Conservation (phyloP, 2,888 invertebrate species). For the Pseudanteris insignis region DNA sequence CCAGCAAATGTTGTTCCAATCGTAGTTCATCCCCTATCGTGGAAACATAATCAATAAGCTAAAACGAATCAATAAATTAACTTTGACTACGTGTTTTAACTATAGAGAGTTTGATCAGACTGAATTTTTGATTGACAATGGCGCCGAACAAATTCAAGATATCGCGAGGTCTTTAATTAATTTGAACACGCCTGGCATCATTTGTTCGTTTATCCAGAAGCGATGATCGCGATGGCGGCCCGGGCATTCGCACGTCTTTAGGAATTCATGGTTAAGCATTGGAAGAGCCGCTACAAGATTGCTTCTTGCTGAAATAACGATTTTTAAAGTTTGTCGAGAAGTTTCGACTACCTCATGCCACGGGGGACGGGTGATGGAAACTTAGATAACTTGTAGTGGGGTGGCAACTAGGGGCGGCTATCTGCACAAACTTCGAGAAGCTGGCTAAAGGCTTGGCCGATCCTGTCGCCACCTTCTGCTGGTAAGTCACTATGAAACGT, state of each 20-base stretch:
- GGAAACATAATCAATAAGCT: too few relatives aligned
- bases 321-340: slow-evolving; percentile 62
- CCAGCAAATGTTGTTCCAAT: too few relatives aligned
- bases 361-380: slow-evolving; percentile 48
- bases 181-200: slow-evolving; percentile 3
- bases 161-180: slow-evolving; percentile 8
- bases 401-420: slow-evolving; percentile 36
- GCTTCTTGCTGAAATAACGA: slow-evolving; percentile 58
- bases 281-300: slow-evolving; percentile 41
- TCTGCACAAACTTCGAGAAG: slow-evolving; percentile 54
- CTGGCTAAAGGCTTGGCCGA: slow-evolving; percentile 41
- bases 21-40: too few relatives aligned
- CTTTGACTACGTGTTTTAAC: too few relatives aligned
- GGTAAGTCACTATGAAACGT: slow-evolving; percentile 8
- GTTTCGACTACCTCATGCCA: slow-evolving; percentile 52
- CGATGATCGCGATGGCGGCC: too few relatives aligned
- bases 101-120: too few relatives aligned
- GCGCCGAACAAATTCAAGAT: too few relatives aligned
- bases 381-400: slow-evolving; percentile 59
- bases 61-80: too few relatives aligned
- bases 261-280: slow-evolving; percentile 33
- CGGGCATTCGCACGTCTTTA: slow-evolving; percentile 14
- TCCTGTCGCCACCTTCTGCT: slow-evolving; percentile 9
- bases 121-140: too few relatives aligned
- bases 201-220: too few relatives aligned